Evolutionary conservation across 2,888 invertebrate genomes (phyloP).

Genomic region (Lochmaea capreae): DNA sequence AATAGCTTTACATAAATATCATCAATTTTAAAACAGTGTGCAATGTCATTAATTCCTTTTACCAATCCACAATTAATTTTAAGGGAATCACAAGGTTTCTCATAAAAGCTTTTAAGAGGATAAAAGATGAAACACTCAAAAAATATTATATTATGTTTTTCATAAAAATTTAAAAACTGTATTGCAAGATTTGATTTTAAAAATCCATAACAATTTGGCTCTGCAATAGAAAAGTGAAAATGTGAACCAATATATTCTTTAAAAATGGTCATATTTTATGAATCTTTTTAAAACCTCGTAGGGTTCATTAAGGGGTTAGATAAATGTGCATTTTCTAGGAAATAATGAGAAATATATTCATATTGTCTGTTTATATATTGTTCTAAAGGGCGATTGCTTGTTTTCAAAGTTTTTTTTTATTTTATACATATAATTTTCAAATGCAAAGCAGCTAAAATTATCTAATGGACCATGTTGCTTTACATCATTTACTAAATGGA

Average conservation of each 20-base stretch:
- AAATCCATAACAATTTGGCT: background rate
- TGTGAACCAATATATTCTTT: slow-evolving; percentile 6
- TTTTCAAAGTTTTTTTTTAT: slow-evolving; percentile 10
- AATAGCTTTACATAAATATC: slow-evolving; percentile 4
- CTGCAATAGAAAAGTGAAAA: slow-evolving; percentile 1
- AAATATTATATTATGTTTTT: slow-evolving; percentile 3
- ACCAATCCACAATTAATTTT: background rate
- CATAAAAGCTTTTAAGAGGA: background rate
- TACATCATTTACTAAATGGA: slow-evolving; percentile 44
- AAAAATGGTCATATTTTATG: slow-evolving; percentile 1
- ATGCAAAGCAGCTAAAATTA: slow-evolving; percentile 45
- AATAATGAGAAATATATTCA: slow-evolving; percentile 8
- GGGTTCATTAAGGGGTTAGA: slow-evolving; percentile 2
- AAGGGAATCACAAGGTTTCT: too few species aligned
- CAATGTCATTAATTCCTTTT: background rate
- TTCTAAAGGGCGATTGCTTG: background rate
- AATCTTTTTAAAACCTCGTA: background rate
- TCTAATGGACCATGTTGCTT: slow-evolving; percentile 40
- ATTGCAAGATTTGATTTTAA: slow-evolving; percentile 5
- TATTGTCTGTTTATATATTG: slow-evolving; percentile 3
- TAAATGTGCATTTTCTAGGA: slow-evolving; percentile 2
- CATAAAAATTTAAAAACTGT: slow-evolving; percentile 6
- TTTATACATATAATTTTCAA: slow-evolving; percentile 45
- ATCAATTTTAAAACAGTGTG: slow-evolving; percentile 4
- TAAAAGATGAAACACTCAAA: slow-evolving; percentile 4